phyloP scores from a whole-genome alignment of 2,888 invertebrate species.

The Sympetrum striolatum region DNA sequence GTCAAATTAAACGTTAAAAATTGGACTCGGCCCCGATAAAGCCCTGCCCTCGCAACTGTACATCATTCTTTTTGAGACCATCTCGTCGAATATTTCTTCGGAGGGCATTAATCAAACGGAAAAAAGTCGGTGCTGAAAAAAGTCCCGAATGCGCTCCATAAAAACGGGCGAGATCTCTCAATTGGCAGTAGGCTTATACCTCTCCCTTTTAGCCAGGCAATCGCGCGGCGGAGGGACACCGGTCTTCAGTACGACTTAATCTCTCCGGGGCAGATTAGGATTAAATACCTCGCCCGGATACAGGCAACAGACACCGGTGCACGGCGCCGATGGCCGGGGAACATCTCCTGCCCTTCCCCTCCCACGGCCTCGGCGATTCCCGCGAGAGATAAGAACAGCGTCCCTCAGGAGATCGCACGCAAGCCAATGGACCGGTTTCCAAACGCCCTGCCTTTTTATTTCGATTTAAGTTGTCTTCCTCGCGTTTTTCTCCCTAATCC shows the following conservation, averaged over 20 bases:
- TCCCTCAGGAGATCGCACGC: constrained; percentile 33
- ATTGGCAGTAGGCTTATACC: constrained; percentile 23
- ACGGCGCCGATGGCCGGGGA: constrained; percentile 37
- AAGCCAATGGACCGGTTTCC: constrained; percentile 42
- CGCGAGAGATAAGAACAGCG: constrained; percentile 35
- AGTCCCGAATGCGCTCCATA: not conserved
- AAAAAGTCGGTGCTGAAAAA: not conserved
- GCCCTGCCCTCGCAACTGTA: not conserved
- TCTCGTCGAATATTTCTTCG: constrained; percentile 17
- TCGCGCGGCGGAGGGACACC: constrained; percentile 26
- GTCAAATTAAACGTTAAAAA: not conserved
- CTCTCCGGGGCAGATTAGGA: constrained; percentile 37
- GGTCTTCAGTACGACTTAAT: constrained; percentile 40
- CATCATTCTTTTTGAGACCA: not conserved
- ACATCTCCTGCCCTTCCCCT: not conserved
- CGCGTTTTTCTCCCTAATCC: not conserved
- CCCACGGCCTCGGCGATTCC: not conserved
- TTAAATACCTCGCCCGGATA: constrained; percentile 38
- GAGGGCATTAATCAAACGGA: constrained; percentile 12
- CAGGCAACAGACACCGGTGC: constrained; percentile 41
- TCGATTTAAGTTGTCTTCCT: not conserved
- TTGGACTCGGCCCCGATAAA: not conserved
- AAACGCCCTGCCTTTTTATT: constrained; percentile 15
- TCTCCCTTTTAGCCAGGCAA: constrained; percentile 15
- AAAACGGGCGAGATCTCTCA: constrained; percentile 34